Evolutionary conservation across 2,113 vertebrate genomes (phyloP), one percentile per base, ranked within the genome.

Genomic region (Archocentrus centrarchus): DNA sequence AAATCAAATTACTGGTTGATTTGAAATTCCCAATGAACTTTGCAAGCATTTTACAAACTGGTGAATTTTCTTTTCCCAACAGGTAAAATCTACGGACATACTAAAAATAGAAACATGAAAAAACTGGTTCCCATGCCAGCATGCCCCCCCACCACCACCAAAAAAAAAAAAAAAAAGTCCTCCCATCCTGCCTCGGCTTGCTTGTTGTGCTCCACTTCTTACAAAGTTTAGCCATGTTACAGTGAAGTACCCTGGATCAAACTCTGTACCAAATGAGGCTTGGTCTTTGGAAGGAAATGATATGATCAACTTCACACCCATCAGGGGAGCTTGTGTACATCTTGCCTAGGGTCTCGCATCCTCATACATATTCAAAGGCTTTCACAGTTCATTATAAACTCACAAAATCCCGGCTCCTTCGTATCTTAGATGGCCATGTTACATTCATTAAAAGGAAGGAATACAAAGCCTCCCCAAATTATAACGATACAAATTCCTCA

Each of bases 341-440:
- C 96, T 93, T 96, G 96, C 97, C 95, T 94, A 84, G 89, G 95
- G 96, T 96, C 94, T 94, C 90, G 93, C 95, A 94, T 96, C 94
- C 93, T 96, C 94, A 96, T 97, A 93, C 96, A 97, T 97, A 97
- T 97, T 97, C 96, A 96, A 95, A 93, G 81, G 92, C 93, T 96
- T 93, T 95, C 93, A 95, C 95, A 96, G 94, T 95, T 96, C 94
- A 92, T 95, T 94, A 95, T 94, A 94, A 94, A 93, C 93, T 93
- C 92, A 92, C 91, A 89, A 92, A 96, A 95, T 95, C 95, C 92
- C 92, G 80, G 92, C 93, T 95, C 90, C 88, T 93, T 95, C 90
- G 80, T 83, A 77, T 91, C 82, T 91, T 63, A 81, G 93, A 93
- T 82, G 84, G 90, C 85, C 79, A 88, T 81, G 93, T 92, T 93